These are phyloP conservation scores for Scaptomyza flava DNA, from an alignment of 2,888 invertebrate species.

Conservation along the genomic window DNA sequence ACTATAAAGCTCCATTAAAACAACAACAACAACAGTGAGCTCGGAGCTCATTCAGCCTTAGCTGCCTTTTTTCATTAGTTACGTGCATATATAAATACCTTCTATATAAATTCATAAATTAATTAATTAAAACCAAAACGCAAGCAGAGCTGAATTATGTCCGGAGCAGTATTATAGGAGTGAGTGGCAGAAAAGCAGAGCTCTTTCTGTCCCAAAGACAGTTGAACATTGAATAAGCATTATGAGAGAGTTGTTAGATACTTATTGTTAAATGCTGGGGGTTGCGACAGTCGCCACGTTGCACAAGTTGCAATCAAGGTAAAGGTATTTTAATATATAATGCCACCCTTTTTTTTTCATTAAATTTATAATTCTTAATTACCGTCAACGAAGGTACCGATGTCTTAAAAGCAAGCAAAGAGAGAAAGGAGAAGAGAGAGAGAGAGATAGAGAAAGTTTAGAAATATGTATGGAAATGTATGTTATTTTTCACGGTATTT, in stretches of 20 bases:
- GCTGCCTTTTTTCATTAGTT: conserved; percentile 47
- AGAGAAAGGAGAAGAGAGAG: too few species aligned
- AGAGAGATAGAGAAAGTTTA: background rate
- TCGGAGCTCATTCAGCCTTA: conserved; percentile 1
- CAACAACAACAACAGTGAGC: background rate
- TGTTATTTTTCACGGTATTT: too few species aligned
- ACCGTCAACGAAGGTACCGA: conserved; percentile 13
- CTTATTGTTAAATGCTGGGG: conserved; percentile 35
- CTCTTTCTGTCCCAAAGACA: conserved; percentile 34
- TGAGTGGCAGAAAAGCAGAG: background rate
- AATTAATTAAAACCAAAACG: conserved; percentile 68
- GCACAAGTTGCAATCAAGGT: conserved; percentile 24
- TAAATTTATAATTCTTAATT: conserved; percentile 34
- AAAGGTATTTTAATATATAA: conserved; percentile 31
- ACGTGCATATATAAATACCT: conserved; percentile 20
- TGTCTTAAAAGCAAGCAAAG: background rate
- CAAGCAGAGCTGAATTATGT: conserved; percentile 32
- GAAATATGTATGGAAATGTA: too few species aligned
- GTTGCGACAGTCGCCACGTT: conserved; percentile 22
- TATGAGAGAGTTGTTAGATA: conserved; percentile 57
- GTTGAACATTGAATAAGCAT: conserved; percentile 73
- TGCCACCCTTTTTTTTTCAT: background rate
- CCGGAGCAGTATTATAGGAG: background rate
- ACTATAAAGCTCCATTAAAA: background rate
- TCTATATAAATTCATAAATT: conserved; percentile 74